Base-by-base conservation (phyloP, 1,140 invertebrate species). In the Schlechtendalia chinensis region DNA sequence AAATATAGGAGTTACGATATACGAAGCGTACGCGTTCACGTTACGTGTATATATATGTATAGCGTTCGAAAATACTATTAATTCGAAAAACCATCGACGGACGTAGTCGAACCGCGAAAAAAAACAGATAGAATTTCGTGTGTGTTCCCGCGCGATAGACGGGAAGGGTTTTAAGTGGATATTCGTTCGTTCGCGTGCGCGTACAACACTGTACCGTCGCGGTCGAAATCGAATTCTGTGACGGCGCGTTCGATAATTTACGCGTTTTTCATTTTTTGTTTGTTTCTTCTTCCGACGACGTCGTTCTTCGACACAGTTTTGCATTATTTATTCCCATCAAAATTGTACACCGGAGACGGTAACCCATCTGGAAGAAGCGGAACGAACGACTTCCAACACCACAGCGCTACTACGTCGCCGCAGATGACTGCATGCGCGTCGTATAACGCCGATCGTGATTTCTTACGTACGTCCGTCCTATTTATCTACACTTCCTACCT, bases 211-310 rank as follows among this genome's bases (percentile, higher is more conserved):
- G n/a, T n/a, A n/a, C n/a, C n/a, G n/a, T n/a, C n/a, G n/a, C n/a
- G n/a, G n/a, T n/a, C n/a, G n/a, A n/a, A n/a, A n/a, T n/a, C n/a
- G n/a, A n/a, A n/a, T n/a, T n/a, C n/a, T n/a, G n/a, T n/a, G n/a
- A n/a, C n/a, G n/a, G n/a, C n/a, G 63, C 45, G 53, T 53, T 17
- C 67, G 24, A 71, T 71, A 17, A 27, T 27, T 53, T 53, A 74
- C 56, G 53, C 27, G 50, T 22, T 39, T 32, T 74, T 56, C 24
- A 24, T 56, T 22, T 24, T 45, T 45, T 45, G 4, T 74, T 74
- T 39, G 22, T 56, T 56, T 56, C 22, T 56, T 39, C 32, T n/a
- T 45, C 10, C 10, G 10, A 4, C 19, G 10, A 72, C 16, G 16
- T 32, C 22, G 19, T 56, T 74, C 2, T 56, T 74, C 0, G 14